Base-by-base conservation (phyloP, 1,140 invertebrate species). In the Meloidogyne hapla region DNA sequence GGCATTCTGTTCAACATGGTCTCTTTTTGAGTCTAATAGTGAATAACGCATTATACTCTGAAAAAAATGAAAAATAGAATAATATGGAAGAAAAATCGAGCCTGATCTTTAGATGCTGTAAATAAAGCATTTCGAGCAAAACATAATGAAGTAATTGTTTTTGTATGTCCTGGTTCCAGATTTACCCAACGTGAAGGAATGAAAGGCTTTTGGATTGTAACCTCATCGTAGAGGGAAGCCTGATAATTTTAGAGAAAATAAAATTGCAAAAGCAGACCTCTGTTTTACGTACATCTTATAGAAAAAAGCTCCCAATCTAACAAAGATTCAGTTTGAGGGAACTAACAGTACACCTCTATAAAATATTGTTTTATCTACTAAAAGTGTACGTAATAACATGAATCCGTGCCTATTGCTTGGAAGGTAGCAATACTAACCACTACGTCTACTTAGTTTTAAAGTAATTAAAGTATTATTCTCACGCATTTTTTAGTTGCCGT, bases 41-140 rank as follows among this genome's bases (percentile, higher is more conserved):
- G 65, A 67, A 42, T 38, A 67, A 5, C 65, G 21, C 65, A 67
- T 67, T 5, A 67, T 38, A 67, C 65, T 67, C 65, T 67, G 9
- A 33, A 25, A 25, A 5, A 66, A n/a, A 67, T 8, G 18, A 42
- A 67, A 21, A n/a, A n/a, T n/a, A 38, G 23, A 25, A 18, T n/a
- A 23, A 23, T 6, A 4, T 0, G 15, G 10, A 26, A 13, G 25
- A 65, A 33, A 33, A 33, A 33, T 33, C 33, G 33, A 33, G 9
- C 65, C 65, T 67, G 65, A 67, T 67, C 65, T 15, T 67, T 67
- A n/a, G 65, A 67, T 0, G 12, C 65, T 18, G 65, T 38, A 42
- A 67, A 67, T 33, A 67, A 42, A 21, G 65, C 28, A 67, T 67
- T 67, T 21, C n/a, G 5, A 2, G 28, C 1, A 67, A 67, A 38